Percentiles rank a stretch among this genome's conserved stretches.
phyloP scores from a whole-genome alignment of 2,888 invertebrate species.

The Fabriciana adippe region DNA sequence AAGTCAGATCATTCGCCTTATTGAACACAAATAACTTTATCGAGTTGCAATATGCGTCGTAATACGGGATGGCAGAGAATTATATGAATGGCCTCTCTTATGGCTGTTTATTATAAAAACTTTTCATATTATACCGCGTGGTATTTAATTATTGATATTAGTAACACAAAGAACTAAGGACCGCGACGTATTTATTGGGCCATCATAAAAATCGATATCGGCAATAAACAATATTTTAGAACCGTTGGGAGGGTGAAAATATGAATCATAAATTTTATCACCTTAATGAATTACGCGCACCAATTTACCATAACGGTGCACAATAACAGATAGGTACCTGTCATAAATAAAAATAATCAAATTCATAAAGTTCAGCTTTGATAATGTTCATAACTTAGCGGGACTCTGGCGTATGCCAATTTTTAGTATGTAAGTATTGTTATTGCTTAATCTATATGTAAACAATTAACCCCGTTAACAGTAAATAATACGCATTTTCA shows the following conservation, averaged over 20 bases:
- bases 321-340: constrained; percentile 49
- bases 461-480: background rate
- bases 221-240: constrained; percentile 32
- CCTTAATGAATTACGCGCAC: constrained; percentile 34
- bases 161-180: constrained; percentile 3
- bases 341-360: constrained; percentile 64
- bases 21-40: constrained; percentile 79
- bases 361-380: constrained; percentile 65
- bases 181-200: constrained; percentile 7
- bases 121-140: background rate
- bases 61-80: constrained; percentile 38
- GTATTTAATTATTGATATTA: constrained; percentile 10
- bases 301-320: constrained; percentile 54
- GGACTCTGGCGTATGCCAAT: background rate
- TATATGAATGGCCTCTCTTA: constrained; percentile 34
- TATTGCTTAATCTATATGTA: too few species aligned
- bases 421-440: background rate
- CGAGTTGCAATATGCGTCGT: constrained; percentile 66
- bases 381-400: constrained; percentile 63
- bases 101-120: constrained; percentile 2
- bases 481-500: constrained; percentile 43
- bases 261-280: constrained; percentile 36
- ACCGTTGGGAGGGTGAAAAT: constrained; percentile 33
- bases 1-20: constrained; percentile 79
- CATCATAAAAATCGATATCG: constrained; percentile 17